These are phyloP conservation scores for Bufotes viridis DNA, from an alignment of 2,797 vertebrate genomes.

Conservation along the genomic window DNA sequence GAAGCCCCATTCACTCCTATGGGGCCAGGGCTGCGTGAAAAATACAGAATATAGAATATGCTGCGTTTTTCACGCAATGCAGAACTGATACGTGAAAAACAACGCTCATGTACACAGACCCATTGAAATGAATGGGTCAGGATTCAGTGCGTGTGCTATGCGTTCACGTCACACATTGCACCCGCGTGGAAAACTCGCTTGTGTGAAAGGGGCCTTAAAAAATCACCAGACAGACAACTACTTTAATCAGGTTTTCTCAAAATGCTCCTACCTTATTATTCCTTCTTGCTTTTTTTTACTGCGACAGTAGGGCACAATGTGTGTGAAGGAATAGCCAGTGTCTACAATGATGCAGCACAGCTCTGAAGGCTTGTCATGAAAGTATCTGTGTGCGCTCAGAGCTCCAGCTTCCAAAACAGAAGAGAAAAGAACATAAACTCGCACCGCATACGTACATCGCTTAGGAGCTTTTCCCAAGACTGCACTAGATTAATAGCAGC, in stretches of 20 bases:
- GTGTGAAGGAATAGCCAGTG: conserved; percentile 96
- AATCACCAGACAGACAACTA: no score
- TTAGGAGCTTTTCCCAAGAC: neutral
- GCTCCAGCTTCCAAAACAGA: conserved; percentile 82
- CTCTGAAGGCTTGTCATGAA: conserved; percentile 86
- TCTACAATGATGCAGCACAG: conserved; percentile 95
- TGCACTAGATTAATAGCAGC: neutral
- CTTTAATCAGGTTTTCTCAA: neutral
- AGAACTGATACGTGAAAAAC: no score
- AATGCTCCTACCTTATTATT: conserved; percentile 84
- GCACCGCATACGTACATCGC: neutral
- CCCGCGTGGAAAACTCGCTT: no score
- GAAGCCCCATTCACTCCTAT: no score
- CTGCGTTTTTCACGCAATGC: no score
- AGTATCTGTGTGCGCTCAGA: conserved; percentile 90
- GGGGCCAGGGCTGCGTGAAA: no score
- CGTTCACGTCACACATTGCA: no score
- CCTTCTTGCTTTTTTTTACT: conserved; percentile 95
- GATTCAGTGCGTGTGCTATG: no score
- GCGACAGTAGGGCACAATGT: conserved; percentile 92
- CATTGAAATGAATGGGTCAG: no score
- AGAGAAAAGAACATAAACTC: neutral
- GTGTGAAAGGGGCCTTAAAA: no score
- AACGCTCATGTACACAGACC: no score
- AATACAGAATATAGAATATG: no score